These are phyloP conservation scores for Labeo calbasu DNA, from an alignment of 2,797 vertebrate genomes.

Conservation along the genomic window DNA sequence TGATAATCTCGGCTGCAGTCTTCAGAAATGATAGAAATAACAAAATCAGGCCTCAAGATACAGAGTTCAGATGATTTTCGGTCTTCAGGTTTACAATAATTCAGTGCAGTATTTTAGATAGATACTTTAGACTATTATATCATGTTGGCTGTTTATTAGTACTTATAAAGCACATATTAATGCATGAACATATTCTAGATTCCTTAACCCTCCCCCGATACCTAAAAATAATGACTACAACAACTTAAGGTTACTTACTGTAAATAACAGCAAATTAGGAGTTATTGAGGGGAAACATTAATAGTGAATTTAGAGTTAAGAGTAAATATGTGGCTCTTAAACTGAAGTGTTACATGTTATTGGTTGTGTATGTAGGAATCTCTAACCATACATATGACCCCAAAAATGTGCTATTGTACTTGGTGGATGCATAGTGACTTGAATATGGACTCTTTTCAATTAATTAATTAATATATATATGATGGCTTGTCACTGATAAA, in stretches of 20 bases:
- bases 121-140: no score
- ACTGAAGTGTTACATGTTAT: no score
- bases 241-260: no score
- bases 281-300: not conserved
- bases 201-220: no score
- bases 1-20: not conserved
- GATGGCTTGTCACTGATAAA: not conserved
- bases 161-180: no score
- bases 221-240: not conserved
- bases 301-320: no score
- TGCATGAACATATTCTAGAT: no score
- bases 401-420: not conserved
- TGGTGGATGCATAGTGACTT: not conserved
- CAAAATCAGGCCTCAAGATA: not conserved
- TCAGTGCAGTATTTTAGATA: no score
- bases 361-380: not conserved
- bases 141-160: no score
- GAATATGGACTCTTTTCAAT: not conserved
- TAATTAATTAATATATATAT: no score
- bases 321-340: no score
- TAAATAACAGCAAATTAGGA: not conserved
- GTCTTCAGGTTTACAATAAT: not conserved
- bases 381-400: not conserved
- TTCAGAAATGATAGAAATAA: not conserved
- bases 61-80: not conserved